phyloP scores from a whole-genome alignment of 2,113 vertebrate genomes.

The Serilophus lunatus region DNA sequence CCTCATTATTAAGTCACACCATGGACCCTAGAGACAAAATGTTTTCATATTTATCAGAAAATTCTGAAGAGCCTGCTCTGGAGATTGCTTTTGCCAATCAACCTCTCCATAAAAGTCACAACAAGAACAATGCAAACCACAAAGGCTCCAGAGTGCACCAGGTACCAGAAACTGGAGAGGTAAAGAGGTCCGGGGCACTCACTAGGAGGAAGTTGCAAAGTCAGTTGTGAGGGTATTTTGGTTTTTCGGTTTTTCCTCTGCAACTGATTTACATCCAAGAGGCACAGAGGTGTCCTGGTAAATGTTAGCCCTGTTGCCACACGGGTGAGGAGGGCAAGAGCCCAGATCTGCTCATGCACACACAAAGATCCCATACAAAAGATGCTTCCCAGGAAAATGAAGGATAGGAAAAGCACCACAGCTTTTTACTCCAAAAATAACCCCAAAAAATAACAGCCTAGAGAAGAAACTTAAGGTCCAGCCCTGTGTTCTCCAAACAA shows the following conservation, averaged over 20 bases:
- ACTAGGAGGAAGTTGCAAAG: background rate
- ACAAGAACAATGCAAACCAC: background rate
- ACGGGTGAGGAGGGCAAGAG: no score
- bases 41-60: background rate
- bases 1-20: background rate
- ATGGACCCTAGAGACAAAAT: background rate
- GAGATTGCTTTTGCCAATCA: background rate
- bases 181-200: background rate
- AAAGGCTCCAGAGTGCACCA: no score
- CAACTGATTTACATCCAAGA: background rate
- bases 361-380: rapidly evolving
- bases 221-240: rapidly evolving
- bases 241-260: background rate
- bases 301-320: background rate
- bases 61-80: background rate
- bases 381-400: background rate
- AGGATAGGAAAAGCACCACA: background rate
- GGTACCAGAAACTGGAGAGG: no score
- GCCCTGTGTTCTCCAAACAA: background rate
- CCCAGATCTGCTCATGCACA: background rate
- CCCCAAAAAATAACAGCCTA: background rate
- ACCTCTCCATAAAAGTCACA: background rate
- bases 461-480: background rate
- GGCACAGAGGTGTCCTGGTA: rapidly evolving
- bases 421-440: background rate